Base-by-base conservation (phyloP, 2,888 invertebrate genomes). In the Xiphydria camelus region DNA sequence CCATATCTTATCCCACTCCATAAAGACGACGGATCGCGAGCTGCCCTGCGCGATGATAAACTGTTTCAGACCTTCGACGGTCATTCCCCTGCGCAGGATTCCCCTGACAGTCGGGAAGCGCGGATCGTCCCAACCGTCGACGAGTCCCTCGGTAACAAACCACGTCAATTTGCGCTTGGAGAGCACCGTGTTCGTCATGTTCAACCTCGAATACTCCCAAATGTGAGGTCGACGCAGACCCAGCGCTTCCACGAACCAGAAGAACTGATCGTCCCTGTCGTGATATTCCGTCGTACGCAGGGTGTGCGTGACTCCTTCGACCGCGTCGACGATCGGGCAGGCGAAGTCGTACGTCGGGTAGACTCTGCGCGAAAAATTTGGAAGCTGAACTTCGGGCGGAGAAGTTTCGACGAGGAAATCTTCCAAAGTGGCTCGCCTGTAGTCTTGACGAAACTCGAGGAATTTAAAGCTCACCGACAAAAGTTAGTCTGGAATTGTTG, bases 1-100 rank as follows among this genome's bases (percentile, higher is more conserved):
- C 99, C 99, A 99, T 61, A 99, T 97, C 79, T 99, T 99, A 76
- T 99, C 99, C 99, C 99, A 99, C 76, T 97, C 96, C 99, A 99
- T 99, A 77, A 94, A 94, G 2, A 97, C 97, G 4, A 99, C 96
- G 0, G 96, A 93, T 47, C 92, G 84, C 36, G 96, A 97, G 35
- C 97, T 96, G 41, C 99, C 99, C 81, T 96, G 99, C 9, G 98
- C 95, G 47, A 94, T 87, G 52, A 99, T 98, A 75, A 99, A 99
- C 79, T 97, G 94, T 59, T 91, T 89, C 36, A 99, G 79, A 0
- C 94, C 98, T 73, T 98, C 95, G 29, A 99, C 95, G 0, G 97
- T 94, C 93, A 99, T 91, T 18, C 99, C 99, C 56, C 94, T 84
- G 9, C 99, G 82, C 23, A 99, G 78, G 42, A 99, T 91, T 7